Percentiles rank a stretch among this genome's conserved stretches.
phyloP scores from a whole-genome alignment of 2,113 vertebrate species.

The Gasterosteus aculeatus region DNA sequence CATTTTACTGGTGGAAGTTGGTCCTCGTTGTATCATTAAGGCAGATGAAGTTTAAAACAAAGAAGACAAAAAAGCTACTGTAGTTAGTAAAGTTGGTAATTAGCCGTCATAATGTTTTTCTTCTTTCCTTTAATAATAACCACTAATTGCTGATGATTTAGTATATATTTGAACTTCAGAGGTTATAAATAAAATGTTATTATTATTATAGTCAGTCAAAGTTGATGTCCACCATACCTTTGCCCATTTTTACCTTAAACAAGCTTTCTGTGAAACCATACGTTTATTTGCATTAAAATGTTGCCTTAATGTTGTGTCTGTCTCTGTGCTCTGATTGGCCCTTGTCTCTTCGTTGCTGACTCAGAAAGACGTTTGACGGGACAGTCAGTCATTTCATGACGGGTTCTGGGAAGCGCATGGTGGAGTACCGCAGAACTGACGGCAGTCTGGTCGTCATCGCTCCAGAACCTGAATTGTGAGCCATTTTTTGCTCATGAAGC shows the following conservation, averaged over 20 bases:
- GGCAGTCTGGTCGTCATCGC: slow-evolving; percentile 73
- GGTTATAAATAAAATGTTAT: too few species aligned
- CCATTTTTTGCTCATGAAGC: slow-evolving; percentile 32
- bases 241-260: background rate
- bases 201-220: background rate
- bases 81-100: background rate
- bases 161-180: too few species aligned
- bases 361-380: slow-evolving; percentile 61
- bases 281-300: background rate
- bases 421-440: slow-evolving; percentile 83
- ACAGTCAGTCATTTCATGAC: slow-evolving; percentile 74
- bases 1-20: background rate
- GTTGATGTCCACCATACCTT: background rate
- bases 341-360: background rate
- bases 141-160: background rate
- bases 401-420: slow-evolving; percentile 78
- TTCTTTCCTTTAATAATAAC: background rate
- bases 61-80: too few species aligned
- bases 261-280: background rate
- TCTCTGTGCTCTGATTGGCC: slow-evolving; percentile 26
- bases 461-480: slow-evolving; percentile 85
- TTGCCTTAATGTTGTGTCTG: background rate
- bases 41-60: background rate
- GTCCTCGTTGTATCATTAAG: background rate
- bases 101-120: background rate